phyloP scores from a whole-genome alignment of 2,888 invertebrate species.

The Latrodectus elegans region DNA sequence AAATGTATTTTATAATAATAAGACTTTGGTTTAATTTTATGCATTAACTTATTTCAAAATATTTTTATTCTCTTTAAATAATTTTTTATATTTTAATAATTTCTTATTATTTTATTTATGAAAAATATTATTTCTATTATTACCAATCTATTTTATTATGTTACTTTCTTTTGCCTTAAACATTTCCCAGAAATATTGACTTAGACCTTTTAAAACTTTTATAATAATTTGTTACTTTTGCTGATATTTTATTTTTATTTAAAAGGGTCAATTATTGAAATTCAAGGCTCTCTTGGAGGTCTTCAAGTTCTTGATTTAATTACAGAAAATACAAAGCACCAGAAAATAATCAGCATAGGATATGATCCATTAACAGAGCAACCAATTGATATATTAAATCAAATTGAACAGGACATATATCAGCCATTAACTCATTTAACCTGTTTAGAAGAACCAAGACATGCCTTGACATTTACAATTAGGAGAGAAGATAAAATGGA shows the following conservation, averaged over 20 bases:
- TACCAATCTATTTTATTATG: no score
- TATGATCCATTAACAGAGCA: constrained; percentile 79
- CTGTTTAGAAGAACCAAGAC: constrained; percentile 73
- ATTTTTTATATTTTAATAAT: neutral
- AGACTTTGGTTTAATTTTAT: no score
- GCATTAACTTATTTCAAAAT: neutral
- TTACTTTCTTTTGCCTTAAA: no score
- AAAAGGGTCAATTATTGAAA: constrained; percentile 79
- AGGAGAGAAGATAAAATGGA: constrained; percentile 62
- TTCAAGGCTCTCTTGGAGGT: constrained; percentile 92
- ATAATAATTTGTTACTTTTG: neutral
- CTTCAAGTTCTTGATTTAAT: constrained; percentile 85
- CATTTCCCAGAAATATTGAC: neutral
- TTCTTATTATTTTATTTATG: neutral
- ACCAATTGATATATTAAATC: constrained; percentile 74
- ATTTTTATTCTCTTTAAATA: neutral
- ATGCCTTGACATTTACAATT: constrained; percentile 78
- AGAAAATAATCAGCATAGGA: constrained; percentile 89
- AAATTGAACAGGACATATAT: constrained; percentile 75
- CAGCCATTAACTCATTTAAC: constrained; percentile 72
- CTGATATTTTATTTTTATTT: constrained; percentile 19
- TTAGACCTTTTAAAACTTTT: neutral
- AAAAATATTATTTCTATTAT: neutral
- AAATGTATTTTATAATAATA: no score
- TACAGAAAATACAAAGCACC: constrained; percentile 86